phyloP scores from a whole-genome alignment of 2,888 invertebrate genomes.

The Caradrina kadenii region DNA sequence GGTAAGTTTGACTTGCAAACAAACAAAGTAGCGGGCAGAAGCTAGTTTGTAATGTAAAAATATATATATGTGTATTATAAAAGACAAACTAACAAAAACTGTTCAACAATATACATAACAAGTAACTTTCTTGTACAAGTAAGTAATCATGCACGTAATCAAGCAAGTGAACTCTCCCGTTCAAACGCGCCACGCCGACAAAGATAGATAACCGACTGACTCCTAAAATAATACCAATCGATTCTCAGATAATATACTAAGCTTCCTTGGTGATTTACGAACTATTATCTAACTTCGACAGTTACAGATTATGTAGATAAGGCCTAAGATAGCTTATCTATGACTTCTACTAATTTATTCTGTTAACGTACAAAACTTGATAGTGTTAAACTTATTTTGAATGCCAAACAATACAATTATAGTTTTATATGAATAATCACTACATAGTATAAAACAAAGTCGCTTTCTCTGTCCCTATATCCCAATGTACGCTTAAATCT shows the following conservation, averaged over 20 bases:
- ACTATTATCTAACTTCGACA: background rate
- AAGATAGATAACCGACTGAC: slow-evolving; percentile 36
- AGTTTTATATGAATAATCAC: no score
- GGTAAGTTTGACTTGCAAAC: no score
- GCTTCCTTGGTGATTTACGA: slow-evolving; percentile 34
- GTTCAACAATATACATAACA: no score
- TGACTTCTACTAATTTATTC: background rate
- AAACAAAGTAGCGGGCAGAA: no score
- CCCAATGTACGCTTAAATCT: no score
- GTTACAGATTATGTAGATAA: slow-evolving; percentile 4
- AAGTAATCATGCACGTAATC: slow-evolving; percentile 13
- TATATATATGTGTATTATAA: no score
- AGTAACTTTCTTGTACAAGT: background rate
- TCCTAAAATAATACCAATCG: slow-evolving; percentile 55
- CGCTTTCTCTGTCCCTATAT: no score
- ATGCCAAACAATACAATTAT: no score
- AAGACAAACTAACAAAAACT: no score
- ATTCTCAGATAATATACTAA: slow-evolving; percentile 38
- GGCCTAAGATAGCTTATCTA: background rate
- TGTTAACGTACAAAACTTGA: background rate
- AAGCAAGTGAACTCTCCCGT: slow-evolving; percentile 53
- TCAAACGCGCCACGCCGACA: slow-evolving; percentile 32
- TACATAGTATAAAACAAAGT: no score
- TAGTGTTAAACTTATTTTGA: no score
- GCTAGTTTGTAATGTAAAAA: no score